Evolutionary conservation across 2,113 vertebrate genomes (phyloP).

Genomic region (Anas platyrhynchos): DNA sequence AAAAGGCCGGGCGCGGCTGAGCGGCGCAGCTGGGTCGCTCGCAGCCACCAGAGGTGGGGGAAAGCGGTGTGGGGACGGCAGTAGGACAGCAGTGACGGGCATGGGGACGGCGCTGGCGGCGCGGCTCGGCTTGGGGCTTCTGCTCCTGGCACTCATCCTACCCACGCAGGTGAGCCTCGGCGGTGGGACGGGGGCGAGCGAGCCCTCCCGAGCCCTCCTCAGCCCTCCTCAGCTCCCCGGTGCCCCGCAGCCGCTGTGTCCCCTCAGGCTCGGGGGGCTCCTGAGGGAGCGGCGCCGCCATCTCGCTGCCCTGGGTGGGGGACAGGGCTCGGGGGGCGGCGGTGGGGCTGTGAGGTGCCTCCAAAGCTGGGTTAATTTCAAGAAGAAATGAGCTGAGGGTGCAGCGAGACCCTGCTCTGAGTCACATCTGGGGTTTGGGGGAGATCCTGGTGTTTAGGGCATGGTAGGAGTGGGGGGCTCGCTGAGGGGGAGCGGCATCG

Average conservation of each 20-base stretch:
- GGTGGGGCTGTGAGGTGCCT: no score
- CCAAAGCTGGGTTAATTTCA: not conserved
- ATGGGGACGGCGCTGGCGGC: constrained; percentile 73
- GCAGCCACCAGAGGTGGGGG: not conserved
- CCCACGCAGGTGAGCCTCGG: constrained; percentile 77
- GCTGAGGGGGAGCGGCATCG: no score
- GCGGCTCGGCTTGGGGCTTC: constrained; percentile 76
- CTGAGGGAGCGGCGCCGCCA: not conserved
- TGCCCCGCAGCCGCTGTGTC: no score
- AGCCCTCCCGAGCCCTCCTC: no score
- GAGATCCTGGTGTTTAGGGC: not conserved
- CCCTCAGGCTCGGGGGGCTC: not conserved
- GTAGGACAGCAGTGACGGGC: constrained; percentile 1
- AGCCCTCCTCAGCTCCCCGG: no score
- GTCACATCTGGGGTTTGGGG: no score
- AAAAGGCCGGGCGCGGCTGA: not conserved
- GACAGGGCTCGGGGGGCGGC: no score
- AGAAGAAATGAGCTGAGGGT: no score
- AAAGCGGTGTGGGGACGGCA: no score
- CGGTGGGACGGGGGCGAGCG: not conserved
- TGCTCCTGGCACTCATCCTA: constrained; percentile 75
- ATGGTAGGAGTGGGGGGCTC: not conserved
- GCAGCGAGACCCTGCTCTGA: not conserved
- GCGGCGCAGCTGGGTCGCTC: not conserved
- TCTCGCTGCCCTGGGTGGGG: not conserved